Percentiles rank a stretch among this genome's conserved stretches.
Conservation (phyloP, 2,113 vertebrate genomes). For the Ornithorhynchus anatinus region DNA sequence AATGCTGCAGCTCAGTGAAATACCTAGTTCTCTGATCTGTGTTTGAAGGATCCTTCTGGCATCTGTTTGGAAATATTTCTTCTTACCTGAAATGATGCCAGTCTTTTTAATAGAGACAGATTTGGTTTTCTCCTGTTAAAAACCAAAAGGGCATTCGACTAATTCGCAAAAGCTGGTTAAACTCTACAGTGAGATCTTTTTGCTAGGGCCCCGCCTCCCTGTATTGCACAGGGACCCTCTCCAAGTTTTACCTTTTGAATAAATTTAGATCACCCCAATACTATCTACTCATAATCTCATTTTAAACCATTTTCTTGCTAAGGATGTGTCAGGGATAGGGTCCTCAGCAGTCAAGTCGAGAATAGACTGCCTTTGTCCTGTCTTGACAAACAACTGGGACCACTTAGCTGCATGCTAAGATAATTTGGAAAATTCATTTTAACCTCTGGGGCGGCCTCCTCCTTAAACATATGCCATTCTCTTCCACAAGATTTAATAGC, state of each 20-base stretch:
- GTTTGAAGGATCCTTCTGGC: fast-evolving
- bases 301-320: fast-evolving
- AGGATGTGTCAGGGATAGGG: fast-evolving
- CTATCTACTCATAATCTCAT: fast-evolving
- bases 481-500: fast-evolving
- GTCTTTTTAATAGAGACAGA: fast-evolving
- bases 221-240: fast-evolving
- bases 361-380: fast-evolving
- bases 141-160: neutral
- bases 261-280: no score
- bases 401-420: neutral
- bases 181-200: fast-evolving
- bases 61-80: no score
- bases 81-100: neutral
- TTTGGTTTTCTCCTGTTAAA: neutral
- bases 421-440: neutral
- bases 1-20: neutral
- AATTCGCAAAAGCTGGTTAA: fast-evolving
- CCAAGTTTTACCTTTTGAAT: neutral
- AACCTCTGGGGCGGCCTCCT: neutral
- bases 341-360: neutral
- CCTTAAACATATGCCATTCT: neutral
- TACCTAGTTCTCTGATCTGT: neutral
- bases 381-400: no score
- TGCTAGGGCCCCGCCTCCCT: fast-evolving